Percentiles rank a stretch among this genome's conserved stretches.
phyloP scores from a whole-genome alignment of 2,113 vertebrate species.

The Phylloscopus trochilus region DNA sequence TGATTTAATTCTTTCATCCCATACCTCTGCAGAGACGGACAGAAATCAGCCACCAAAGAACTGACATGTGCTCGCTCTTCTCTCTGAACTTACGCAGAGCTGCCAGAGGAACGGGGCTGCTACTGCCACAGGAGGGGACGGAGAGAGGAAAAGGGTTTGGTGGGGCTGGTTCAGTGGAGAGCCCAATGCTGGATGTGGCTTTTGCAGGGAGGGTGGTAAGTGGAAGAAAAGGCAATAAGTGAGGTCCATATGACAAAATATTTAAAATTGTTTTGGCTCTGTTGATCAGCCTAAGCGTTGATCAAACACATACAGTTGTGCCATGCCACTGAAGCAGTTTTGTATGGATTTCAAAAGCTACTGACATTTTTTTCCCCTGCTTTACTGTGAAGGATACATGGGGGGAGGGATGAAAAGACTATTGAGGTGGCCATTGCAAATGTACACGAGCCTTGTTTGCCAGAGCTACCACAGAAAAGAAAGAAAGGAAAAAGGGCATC shows the following conservation, averaged over 20 bases:
- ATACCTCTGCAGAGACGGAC: background rate
- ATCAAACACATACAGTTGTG: background rate
- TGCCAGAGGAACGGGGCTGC: background rate
- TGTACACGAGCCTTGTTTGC: background rate
- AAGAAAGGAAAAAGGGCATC: background rate
- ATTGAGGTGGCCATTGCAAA: background rate
- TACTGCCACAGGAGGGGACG: background rate
- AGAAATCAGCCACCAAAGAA: background rate
- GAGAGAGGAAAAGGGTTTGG: background rate
- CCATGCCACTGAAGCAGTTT: constrained; percentile 2
- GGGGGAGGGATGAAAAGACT: background rate
- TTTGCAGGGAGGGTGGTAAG: background rate
- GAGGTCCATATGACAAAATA: background rate
- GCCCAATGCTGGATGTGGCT: fast-evolving
- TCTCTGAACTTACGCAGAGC: background rate
- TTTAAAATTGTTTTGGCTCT: background rate
- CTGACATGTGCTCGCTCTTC: background rate
- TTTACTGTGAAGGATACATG: background rate
- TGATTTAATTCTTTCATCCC: constrained; percentile 31
- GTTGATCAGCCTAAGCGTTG: background rate
- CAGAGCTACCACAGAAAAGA: background rate
- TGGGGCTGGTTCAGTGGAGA: background rate
- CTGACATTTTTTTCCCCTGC: background rate
- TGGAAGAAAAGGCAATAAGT: background rate
- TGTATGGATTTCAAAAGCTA: background rate